Conservation (phyloP, 2,797 vertebrate genomes). For the Peromyscus attwateri region DNA sequence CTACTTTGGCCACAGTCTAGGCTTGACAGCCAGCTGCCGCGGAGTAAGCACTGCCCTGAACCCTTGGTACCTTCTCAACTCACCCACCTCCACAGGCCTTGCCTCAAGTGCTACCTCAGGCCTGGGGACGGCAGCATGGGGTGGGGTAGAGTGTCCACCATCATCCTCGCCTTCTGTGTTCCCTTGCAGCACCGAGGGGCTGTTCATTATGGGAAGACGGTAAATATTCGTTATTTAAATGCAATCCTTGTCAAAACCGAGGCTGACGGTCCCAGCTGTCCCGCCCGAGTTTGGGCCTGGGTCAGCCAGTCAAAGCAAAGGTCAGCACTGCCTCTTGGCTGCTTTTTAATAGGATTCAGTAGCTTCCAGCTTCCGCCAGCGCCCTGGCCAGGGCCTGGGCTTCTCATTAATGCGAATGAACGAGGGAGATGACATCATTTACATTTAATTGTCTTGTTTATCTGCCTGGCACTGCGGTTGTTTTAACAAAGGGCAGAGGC, state of each 20-base stretch:
- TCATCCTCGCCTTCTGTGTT: no score
- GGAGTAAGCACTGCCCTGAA: not conserved
- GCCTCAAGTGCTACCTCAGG: not conserved
- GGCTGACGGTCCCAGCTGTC: constrained; percentile 87
- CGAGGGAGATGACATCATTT: constrained; percentile 89
- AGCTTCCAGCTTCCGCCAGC: constrained; percentile 80
- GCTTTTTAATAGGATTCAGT: constrained; percentile 82
- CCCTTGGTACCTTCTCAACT: no score
- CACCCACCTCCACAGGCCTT: not conserved
- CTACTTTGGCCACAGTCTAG: not conserved
- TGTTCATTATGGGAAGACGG: not conserved
- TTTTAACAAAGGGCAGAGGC: constrained; percentile 88
- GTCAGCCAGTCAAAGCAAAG: constrained; percentile 92
- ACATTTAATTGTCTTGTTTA: constrained; percentile 89
- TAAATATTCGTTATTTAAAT: constrained; percentile 85
- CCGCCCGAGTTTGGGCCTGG: not conserved
- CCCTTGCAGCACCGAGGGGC: not conserved
- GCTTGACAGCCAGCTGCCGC: not conserved
- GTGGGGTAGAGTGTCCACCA: not conserved
- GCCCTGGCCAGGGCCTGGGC: constrained; percentile 78
- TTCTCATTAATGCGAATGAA: constrained; percentile 85
- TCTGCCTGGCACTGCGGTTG: constrained; percentile 87
- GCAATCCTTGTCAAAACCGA: constrained; percentile 90
- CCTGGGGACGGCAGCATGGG: not conserved
- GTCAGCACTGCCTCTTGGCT: constrained; percentile 90